phyloP scores from a whole-genome alignment of 2,113 vertebrate species.

The Bufo bufo region DNA sequence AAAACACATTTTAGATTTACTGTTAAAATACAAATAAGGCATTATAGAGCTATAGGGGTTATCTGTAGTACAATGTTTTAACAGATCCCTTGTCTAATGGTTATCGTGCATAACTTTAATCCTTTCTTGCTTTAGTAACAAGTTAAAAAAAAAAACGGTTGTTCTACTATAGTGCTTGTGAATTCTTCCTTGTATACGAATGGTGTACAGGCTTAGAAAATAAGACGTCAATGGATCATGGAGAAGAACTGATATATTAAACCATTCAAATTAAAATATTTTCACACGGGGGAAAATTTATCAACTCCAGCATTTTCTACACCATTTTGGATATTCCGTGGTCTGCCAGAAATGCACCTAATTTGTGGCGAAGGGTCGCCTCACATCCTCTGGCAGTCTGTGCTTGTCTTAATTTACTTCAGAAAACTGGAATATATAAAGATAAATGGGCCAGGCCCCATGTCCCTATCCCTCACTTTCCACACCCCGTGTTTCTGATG shows the following conservation, averaged over 20 bases:
- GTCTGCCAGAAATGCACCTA: too few relatives aligned
- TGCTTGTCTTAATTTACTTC: too few relatives aligned
- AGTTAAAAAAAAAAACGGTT: constrained; percentile 15
- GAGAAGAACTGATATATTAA: background rate
- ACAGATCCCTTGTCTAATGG: constrained; percentile 51
- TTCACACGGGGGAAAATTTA: too few relatives aligned
- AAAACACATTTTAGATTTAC: constrained; percentile 59
- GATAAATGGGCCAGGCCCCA: too few relatives aligned
- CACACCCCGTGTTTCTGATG: too few relatives aligned
- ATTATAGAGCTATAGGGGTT: constrained; percentile 59
- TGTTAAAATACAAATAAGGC: constrained; percentile 58
- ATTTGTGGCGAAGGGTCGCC: too few relatives aligned
- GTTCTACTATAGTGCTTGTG: background rate
- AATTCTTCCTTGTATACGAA: background rate
- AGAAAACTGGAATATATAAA: too few relatives aligned
- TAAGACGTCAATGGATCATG: background rate
- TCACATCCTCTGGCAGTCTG: too few relatives aligned
- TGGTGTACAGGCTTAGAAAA: background rate
- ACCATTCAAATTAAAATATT: too few relatives aligned
- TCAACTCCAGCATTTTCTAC: too few relatives aligned
- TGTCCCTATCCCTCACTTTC: too few relatives aligned
- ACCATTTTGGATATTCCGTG: too few relatives aligned
- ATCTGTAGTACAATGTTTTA: constrained; percentile 55
- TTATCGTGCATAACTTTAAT: constrained; percentile 48
- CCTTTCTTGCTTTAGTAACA: background rate